These are phyloP conservation scores for Heliconius melpomene DNA, from an alignment of 1,140 invertebrate genomes.

Conservation along the genomic window DNA sequence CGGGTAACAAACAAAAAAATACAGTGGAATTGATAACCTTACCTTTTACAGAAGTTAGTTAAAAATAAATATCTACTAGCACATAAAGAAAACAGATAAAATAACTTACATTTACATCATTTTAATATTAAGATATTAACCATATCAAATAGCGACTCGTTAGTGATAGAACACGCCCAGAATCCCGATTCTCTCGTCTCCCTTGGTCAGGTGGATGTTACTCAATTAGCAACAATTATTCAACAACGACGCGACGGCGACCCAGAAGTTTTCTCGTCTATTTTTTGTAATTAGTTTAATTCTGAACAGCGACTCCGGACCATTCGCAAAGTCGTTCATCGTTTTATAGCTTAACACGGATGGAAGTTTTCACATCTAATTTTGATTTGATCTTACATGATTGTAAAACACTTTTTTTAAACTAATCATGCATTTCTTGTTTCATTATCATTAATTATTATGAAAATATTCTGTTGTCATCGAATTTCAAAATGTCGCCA, in stretches of 20 bases:
- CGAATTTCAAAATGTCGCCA: no score
- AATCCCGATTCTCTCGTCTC: neutral
- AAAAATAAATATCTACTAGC: no score
- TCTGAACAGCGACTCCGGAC: slow-evolving; percentile 29
- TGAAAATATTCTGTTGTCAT: no score
- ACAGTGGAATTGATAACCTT: no score
- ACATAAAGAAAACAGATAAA: no score
- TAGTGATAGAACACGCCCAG: neutral
- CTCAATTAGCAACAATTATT: slow-evolving; percentile 57
- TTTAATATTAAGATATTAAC: no score
- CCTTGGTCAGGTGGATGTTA: slow-evolving; percentile 53
- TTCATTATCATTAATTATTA: no score
- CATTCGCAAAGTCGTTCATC: slow-evolving; percentile 8
- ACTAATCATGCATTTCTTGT: no score
- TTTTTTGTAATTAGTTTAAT: slow-evolving; percentile 66
- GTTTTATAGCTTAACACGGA: neutral
- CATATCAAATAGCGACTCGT: neutral
- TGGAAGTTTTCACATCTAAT: neutral
- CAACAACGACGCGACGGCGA: slow-evolving; percentile 54
- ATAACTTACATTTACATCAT: no score
- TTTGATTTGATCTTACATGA: neutral
- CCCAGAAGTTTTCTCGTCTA: slow-evolving; percentile 65
- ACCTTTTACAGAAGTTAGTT: no score
- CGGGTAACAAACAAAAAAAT: no score
- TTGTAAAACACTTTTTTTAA: no score